A percentile compares a stretch with the other conserved stretches of the same genome.
These are phyloP conservation scores for Probaryconus sp. DNA, from an alignment of 1,140 invertebrate genomes.

Conservation along the genomic window DNA sequence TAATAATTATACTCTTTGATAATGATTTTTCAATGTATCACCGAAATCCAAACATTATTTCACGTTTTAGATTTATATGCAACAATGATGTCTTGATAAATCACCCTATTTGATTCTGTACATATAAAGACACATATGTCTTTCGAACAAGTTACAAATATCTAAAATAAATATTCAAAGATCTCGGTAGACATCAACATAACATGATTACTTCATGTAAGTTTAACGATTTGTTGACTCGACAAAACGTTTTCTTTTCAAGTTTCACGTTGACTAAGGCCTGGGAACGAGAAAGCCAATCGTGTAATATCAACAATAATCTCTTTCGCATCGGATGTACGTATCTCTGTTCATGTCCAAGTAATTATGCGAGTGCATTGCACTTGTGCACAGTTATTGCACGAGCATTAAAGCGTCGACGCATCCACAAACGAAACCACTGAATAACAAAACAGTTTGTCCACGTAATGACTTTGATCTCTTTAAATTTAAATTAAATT, in stretches of 20 bases:
- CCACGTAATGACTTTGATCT: too few species aligned
- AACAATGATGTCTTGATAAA: too few species aligned
- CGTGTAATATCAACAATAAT: constrained; percentile 20
- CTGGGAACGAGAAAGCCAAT: constrained; percentile 27
- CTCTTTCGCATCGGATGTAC: constrained; percentile 30
- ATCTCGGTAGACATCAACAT: not conserved
- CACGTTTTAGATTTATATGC: too few species aligned
- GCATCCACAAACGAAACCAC: constrained; percentile 31
- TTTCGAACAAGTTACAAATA: too few species aligned
- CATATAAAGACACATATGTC: too few species aligned
- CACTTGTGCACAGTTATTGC: constrained; percentile 38
- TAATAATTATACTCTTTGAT: too few species aligned
- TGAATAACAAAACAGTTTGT: constrained; percentile 40
- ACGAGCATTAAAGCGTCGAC: constrained; percentile 23
- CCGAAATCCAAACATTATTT: too few species aligned
- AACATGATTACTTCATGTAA: constrained; percentile 5
- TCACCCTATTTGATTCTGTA: too few species aligned
- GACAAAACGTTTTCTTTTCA: not conserved
- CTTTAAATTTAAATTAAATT: too few species aligned
- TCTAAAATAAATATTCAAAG: constrained; percentile 2
- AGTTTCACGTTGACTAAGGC: constrained; percentile 18
- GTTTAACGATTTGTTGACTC: not conserved
- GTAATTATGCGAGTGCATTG: constrained; percentile 37
- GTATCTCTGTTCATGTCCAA: constrained; percentile 8
- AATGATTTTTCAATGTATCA: too few species aligned